phyloP scores from a whole-genome alignment of 2,888 invertebrate genomes.

The Trilocha varians region DNA sequence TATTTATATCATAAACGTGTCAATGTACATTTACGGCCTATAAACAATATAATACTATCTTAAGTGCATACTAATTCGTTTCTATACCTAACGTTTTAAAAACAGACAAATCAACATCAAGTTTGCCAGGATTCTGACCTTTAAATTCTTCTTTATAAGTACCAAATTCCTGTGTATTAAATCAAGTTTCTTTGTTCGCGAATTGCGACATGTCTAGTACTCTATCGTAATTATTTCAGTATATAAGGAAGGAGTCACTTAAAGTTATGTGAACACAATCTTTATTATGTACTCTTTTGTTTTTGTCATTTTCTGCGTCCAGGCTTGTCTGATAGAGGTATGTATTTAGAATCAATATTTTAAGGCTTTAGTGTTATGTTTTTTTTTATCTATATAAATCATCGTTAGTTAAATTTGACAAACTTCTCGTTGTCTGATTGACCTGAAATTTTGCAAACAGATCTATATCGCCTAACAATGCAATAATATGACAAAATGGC shows the following conservation, averaged over 20 bases:
- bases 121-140: neutral
- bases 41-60: no score
- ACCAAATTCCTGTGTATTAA: neutral
- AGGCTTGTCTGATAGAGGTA: slow-evolving; percentile 24
- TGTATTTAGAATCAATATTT: slow-evolving; percentile 2
- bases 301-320: slow-evolving; percentile 10
- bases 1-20: no score
- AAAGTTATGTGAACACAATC: neutral
- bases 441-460: no score
- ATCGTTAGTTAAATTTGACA: neutral
- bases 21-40: no score
- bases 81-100: neutral
- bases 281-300: neutral
- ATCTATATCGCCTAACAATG: no score
- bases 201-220: neutral
- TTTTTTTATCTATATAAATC: neutral
- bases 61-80: neutral
- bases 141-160: neutral
- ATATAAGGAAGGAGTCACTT: neutral
- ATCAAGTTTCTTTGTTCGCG: neutral
- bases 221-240: neutral
- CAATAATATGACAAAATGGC: no score
- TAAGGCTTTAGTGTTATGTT: neutral
- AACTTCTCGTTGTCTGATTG: no score
- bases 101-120: neutral